Evolutionary conservation across 2,113 vertebrate species (phyloP), one percentile per base, ranked within the genome.

Genomic region (Halcyon senegalensis): DNA sequence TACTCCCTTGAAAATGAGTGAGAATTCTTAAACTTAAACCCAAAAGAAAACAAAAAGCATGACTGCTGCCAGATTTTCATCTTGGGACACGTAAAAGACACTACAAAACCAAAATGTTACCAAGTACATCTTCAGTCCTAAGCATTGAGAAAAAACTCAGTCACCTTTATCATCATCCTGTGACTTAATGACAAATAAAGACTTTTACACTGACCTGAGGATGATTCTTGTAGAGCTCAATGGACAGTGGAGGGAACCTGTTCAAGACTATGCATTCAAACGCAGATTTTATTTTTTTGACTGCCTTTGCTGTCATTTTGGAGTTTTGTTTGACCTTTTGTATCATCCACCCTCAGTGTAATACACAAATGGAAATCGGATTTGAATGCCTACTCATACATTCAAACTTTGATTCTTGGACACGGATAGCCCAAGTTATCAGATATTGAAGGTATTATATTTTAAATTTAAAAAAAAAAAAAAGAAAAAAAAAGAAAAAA

Each of bases 121-220:
- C 18, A 76, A n/a, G 19, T 10, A n/a, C 1, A 0, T 37, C 64
- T 82, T 60, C 16, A 76, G 48, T 75, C 56, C 58, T 62, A 75
- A 58, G 9, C n/a, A 39, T 0, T 41, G 39, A 81, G 19, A 16
- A 67, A 89, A 68, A 63, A 9, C 11, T 56, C 5, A 0, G 60
- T 82, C 77, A 91, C 89, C 53, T 94, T 84, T 62, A 18, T 84
- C 60, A 16, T 44, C 64, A 78, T 6, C 30, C 27, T 69, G 44
- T 44, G 66, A 88, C 84, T 89, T 78, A 84, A 87, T 44, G 73
- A 84, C 73, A 93, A 93, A 81, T 69, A 80, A 80, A 80, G 35
- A 8, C 21, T 68, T 51, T 60, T 30, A n/a, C 3, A 10, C 33
- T 89, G 83, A 93, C 46, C 58, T 48, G 23, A 86, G 30, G 31